Base-by-base conservation (phyloP, 2,888 invertebrate species). In the Tyria jacobaeae region DNA sequence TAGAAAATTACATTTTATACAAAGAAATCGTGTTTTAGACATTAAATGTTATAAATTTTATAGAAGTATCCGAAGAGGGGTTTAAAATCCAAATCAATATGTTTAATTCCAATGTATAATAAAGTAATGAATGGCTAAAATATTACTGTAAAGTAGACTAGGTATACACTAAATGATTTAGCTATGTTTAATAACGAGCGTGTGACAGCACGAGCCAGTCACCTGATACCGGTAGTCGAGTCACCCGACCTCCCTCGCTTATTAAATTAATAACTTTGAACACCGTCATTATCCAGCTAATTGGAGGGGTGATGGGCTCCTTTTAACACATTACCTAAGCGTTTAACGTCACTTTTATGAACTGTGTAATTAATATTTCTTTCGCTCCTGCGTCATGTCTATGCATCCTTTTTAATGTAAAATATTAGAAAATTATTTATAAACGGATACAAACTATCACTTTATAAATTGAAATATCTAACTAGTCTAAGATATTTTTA, bases 261-360 rank as follows among this genome's bases (percentile, higher is more conserved):
- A 94, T 93, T 92, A 93, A 93, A 92, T 92, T 94, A 93, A 94
- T 94, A 94, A 94, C 91, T 91, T 82, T 82, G 89, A 90, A 89
- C 91, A 86, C 87, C 86, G 88, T 91, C 88, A 92, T 92, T 92
- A 92, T 86, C 87, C 88, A 79, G 74, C 91, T 93, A 92, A 92
- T 92, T 92, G 90, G 90, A 91, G 90, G 92, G 92, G 91, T 83
- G 91, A 90, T 86, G 89, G 88, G 89, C 86, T 87, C 83, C 83
- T 89, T 91, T 89, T 88, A 90, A 90, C 89, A 84, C 89, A 85
- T 92, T 91, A 89, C 87, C 86, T 90, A 85, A 89, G 81, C 89
- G 88, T 88, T 92, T 91, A 90, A 90, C 89, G 79, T 83, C 84
- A 83, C 87, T 89, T 91, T 91, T 91, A 92, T 91, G 88, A 89